Conservation (phyloP, 2,888 invertebrate genomes). For the Neoascia interrupta region DNA sequence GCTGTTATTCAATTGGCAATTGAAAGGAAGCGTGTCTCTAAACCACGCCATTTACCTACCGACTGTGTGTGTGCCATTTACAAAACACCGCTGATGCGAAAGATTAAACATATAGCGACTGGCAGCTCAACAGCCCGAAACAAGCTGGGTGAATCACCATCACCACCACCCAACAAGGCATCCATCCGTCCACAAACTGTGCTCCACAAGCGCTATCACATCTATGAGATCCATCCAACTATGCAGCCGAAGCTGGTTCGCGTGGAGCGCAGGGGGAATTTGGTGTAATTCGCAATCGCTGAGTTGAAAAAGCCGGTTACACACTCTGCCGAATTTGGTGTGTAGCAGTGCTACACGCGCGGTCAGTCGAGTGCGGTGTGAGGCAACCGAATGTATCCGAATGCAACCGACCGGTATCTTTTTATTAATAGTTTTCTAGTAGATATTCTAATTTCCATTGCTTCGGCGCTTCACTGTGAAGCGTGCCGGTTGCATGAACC, state of each 20-base stretch:
- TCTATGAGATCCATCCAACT: slow-evolving; percentile 33
- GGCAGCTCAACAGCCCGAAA: slow-evolving; percentile 54
- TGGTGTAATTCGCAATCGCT: slow-evolving; percentile 58
- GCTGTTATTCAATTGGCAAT: slow-evolving; percentile 24
- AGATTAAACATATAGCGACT: slow-evolving; percentile 60
- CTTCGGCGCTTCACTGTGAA: slow-evolving; percentile 57
- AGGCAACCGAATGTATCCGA: slow-evolving; percentile 80
- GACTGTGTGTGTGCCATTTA: slow-evolving; percentile 50
- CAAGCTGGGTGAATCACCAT: slow-evolving; percentile 62
- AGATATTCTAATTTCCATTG: slow-evolving; percentile 67
- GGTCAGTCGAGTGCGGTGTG: slow-evolving; percentile 80
- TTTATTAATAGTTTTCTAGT: slow-evolving; percentile 67
- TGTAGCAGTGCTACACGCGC: slow-evolving; percentile 76
- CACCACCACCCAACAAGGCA: slow-evolving; percentile 52
- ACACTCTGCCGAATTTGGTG: slow-evolving; percentile 70
- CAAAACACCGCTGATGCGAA: slow-evolving; percentile 66
- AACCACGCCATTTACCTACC: neutral
- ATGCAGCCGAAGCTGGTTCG: neutral
- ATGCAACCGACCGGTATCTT: slow-evolving; percentile 78
- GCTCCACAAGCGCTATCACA: neutral
- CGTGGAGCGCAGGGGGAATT: neutral
- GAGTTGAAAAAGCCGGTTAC: slow-evolving; percentile 69
- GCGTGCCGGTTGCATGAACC: slow-evolving; percentile 68
- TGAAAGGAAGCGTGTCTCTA: slow-evolving; percentile 1
- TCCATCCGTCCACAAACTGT: slow-evolving; percentile 38